These are phyloP conservation scores for Gadopsis marmoratus DNA, from an alignment of 2,797 vertebrate genomes.

Conservation along the genomic window DNA sequence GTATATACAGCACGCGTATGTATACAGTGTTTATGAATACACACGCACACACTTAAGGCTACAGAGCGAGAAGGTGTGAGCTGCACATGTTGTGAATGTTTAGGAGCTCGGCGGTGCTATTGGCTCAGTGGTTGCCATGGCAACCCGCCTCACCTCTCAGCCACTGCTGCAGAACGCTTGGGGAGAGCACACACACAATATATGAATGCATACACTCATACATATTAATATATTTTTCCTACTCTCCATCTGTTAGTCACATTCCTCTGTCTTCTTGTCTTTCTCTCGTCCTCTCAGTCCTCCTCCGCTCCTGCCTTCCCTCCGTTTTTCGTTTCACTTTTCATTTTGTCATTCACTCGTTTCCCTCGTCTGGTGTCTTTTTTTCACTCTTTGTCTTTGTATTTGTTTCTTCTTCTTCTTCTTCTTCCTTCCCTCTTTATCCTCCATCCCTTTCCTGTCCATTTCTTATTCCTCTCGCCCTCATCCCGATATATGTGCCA, in stretches of 20 bases:
- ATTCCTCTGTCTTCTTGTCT: background rate
- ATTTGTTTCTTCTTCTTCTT: too few relatives aligned
- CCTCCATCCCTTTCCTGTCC: background rate
- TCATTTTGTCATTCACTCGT: background rate
- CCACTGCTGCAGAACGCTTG: slow-evolving; percentile 55
- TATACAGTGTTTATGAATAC: slow-evolving; percentile 11
- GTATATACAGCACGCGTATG: background rate
- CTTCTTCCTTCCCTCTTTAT: slow-evolving; percentile 23
- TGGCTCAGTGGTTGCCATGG: slow-evolving; percentile 77
- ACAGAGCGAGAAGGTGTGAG: slow-evolving; percentile 57
- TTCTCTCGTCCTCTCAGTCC: background rate
- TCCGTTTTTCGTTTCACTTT: background rate
- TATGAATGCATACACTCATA: slow-evolving; percentile 33
- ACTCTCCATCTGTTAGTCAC: slow-evolving; percentile 39
- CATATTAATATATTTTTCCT: slow-evolving; percentile 46
- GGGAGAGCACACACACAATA: slow-evolving; percentile 17
- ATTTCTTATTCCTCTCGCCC: background rate
- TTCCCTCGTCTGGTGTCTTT: background rate
- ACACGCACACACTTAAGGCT: slow-evolving; percentile 3
- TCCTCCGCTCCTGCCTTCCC: background rate
- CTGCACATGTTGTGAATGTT: slow-evolving; percentile 68
- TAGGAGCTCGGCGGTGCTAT: slow-evolving; percentile 62
- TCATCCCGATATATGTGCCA: background rate
- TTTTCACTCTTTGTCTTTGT: background rate
- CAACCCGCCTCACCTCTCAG: slow-evolving; percentile 75